phyloP scores from a whole-genome alignment of 2,888 invertebrate species.

The Nomada fabriciana region DNA sequence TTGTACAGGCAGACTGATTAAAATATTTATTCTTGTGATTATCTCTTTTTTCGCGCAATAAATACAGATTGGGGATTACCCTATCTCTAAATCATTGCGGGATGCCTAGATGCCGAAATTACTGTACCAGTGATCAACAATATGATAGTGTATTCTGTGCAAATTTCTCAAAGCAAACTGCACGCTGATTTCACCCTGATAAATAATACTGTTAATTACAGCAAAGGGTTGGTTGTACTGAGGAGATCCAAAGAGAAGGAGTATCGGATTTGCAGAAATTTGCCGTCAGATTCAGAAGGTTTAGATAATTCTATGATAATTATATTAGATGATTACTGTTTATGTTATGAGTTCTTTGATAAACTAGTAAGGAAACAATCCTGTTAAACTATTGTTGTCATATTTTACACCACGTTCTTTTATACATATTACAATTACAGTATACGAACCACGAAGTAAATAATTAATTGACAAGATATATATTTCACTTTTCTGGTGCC shows the following conservation, averaged over 20 bases:
- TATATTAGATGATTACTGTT: constrained; percentile 39
- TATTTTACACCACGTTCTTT: neutral
- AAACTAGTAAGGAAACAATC: neutral
- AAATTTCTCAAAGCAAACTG: constrained; percentile 46
- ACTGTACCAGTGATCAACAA: constrained; percentile 5
- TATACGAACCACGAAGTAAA: neutral
- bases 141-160: neutral
- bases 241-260: constrained; percentile 30
- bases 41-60: no score
- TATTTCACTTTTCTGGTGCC: no score
- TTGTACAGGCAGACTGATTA: no score
- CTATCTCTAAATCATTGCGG: no score
- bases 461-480: no score
- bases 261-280: constrained; percentile 56
- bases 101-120: neutral
- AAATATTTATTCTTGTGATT: no score
- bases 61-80: no score
- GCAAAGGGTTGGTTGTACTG: constrained; percentile 28
- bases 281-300: constrained; percentile 42
- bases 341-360: constrained; percentile 7
- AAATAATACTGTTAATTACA: constrained; percentile 61
- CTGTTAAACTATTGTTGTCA: neutral
- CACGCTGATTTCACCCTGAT: constrained; percentile 48
- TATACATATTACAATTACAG: neutral
- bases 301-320: constrained; percentile 36